Base-by-base conservation (phyloP, 2,888 invertebrate genomes). In the Volucella zonaria region DNA sequence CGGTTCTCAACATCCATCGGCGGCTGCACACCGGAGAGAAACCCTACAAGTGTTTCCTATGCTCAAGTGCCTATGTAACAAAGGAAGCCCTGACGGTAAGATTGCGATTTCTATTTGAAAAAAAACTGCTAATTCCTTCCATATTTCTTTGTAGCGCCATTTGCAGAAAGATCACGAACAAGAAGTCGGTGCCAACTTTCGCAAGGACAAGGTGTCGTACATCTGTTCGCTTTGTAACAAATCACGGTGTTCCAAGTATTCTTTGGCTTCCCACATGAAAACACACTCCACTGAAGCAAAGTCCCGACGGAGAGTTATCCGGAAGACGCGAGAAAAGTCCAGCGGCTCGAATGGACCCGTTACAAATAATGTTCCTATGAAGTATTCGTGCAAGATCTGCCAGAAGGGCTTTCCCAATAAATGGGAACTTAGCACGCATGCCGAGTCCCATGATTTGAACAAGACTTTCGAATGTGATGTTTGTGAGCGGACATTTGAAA, bases 1-100 rank as follows among this genome's bases (percentile, higher is more conserved):
- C 87, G 0, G 85, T 87, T n/a, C 83, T 87, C 4, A 87, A 86
- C 15, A 87, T 86, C n/a, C 87, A 87, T 18, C 81, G 87, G 2
- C 67, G 87, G 0, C 43, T 87, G 54, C 87, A 87, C 52, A 87
- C 87, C 12, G 87, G 87, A 8, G 87, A 87, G 49, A 87, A 87
- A 45, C 87, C 87, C n/a, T 87, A 87, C 47, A 81, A 80, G 15
- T 87, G 87, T 52, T 67, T 82, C 11, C 66, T 86, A 10, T 87
- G 87, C 15, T 62, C 87, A 23, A 68, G 66, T 51, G 82, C 82
- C n/a, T 87, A 71, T 74, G 82, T 87, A 1, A 87, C 87, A 0
- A 87, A 87, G 15, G 87, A 87, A 67, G 87, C 87, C 52, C 43
- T 86, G 23, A 86, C 82, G 45, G 87, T 87, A 75, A 77, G 85